Evolutionary conservation across 2,113 vertebrate species (phyloP), one percentile per base, ranked within the genome.

Genomic region (Onychostruthus taczanowskii): DNA sequence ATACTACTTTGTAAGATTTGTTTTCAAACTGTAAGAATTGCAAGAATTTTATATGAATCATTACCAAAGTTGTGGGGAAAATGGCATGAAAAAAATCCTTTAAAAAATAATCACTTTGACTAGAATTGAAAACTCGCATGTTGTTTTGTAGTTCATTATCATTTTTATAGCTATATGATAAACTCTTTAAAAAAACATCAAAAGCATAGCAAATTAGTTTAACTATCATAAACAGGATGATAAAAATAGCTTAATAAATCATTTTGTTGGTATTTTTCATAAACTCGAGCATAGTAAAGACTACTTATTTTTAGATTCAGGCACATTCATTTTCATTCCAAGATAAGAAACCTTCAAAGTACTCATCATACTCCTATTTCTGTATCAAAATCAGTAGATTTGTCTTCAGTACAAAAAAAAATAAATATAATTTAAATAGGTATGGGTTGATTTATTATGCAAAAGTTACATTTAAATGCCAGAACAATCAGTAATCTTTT

Each of bases 221-320:
- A 83, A 61, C 47, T 92, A 75, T 52, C 56, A 66, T 43, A 89
- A 94, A 89, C 43, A 70, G 39, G 81, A 78, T 2, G 1, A 96
- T 81, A 94, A 91, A 87, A 80, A 91, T 50, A 78, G 52, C 64
- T 89, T 91, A 96, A 86, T 80, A 33, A 87, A 89, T 78, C 26
- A 67, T 84, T 95, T 87, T 93, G 64, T 50, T 81, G 16, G 5
- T 66, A 41, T 77, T 81, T 84, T 82, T 88, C 66, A 67, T 61
- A 64, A 79, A 79, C 7, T 68, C 64, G 5, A 62, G 19, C 39
- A 39, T 33, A 87, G 44, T 64, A 70, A 90, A 93, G 70, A 85
- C 22, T 84, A 81, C 16, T 63, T 86, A 84, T 70, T 91, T 94
- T 89, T 58, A 78, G 6, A 63, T 46, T 43, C 55, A 21, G 39